Base-by-base conservation (phyloP, 2,113 vertebrate genomes). In the Labeo catla region DNA sequence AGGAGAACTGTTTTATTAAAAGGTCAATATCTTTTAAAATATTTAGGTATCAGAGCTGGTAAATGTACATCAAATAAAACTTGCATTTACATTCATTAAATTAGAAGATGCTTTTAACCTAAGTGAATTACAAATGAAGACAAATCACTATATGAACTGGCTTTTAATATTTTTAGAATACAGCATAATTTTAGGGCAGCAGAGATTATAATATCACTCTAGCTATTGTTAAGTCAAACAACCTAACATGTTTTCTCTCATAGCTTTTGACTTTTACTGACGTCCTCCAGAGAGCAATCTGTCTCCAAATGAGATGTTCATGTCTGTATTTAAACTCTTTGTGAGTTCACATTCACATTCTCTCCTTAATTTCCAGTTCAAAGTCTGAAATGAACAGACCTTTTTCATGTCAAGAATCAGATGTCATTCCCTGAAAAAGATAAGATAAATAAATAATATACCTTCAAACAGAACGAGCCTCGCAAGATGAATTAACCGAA, bases 401-500 rank as follows among this genome's bases (percentile, higher is more conserved):
- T 36, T 43, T 76, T 66, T 59, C 6, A 36, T 66, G 70, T 76
- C 68, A 47, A 36, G n/a, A 36, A 57, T 84, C 57, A 81, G 63
- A 76, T 65, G 68, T 19, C 23, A 16, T 34, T 23, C 21, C 11
- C 54, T 16, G 39, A 73, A 80, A 80, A 72, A 61, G 76, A 74
- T 39, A 9, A 34, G 70, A 84, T 87, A 28, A 72, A 87, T 73
- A 61, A 82, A 83, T 83, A 83, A 80, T 80, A 45, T 63, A 50
- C 52, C 59, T 86, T 86, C 16, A 70, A 72, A 63, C 54, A 86
- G 82, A 84, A 84, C 12, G 4, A 52, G 23, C 11, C 19, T 39
- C 8, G 79, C 34, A 47, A 74, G 52, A 36, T 70, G 74, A 86
- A 86, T 89, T 83, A 83, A 84, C 85, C 59, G 57, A 81, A 57